Evolutionary conservation across 2,113 vertebrate genomes (phyloP).

Genomic region (Sinocyclocheilus anophthalmus): DNA sequence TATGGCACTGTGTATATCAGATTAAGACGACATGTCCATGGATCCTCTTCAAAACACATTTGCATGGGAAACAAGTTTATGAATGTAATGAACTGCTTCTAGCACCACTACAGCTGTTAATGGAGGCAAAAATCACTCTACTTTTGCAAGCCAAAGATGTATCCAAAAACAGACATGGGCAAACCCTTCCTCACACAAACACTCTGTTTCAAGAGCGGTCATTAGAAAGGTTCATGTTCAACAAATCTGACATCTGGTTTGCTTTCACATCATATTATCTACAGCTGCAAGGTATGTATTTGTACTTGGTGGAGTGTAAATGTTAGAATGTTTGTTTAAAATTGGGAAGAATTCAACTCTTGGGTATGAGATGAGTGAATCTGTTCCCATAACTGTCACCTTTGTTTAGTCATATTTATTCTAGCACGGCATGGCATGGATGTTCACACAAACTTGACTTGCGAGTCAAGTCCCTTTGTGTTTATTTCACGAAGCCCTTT

Average conservation of each 20-base stretch:
- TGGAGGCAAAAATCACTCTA: slow-evolving; percentile 1
- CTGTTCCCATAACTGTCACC: slow-evolving; percentile 27
- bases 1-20: slow-evolving; percentile 49
- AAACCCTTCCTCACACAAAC: background rate
- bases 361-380: slow-evolving; percentile 8
- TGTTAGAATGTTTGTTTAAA: slow-evolving; percentile 27
- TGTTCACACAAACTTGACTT: background rate
- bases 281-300: slow-evolving; percentile 11
- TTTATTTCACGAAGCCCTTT: slow-evolving; percentile 13
- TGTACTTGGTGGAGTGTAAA: slow-evolving; percentile 13
- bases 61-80: slow-evolving; percentile 54
- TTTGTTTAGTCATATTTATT: slow-evolving; percentile 20
- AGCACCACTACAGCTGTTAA: slow-evolving; percentile 46
- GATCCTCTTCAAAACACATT: slow-evolving; percentile 45
- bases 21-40: slow-evolving; percentile 37
- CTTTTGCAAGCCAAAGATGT: slow-evolving; percentile 7
- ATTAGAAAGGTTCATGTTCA: slow-evolving; percentile 17
- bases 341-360: background rate
- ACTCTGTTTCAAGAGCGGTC: background rate
- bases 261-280: slow-evolving; percentile 7
- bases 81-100: slow-evolving; percentile 51
- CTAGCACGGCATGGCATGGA: background rate
- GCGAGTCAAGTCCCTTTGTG: background rate
- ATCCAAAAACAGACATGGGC: background rate
- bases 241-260: background rate